phyloP scores from a whole-genome alignment of 2,888 invertebrate species.

The Trichogramma evanescens region DNA sequence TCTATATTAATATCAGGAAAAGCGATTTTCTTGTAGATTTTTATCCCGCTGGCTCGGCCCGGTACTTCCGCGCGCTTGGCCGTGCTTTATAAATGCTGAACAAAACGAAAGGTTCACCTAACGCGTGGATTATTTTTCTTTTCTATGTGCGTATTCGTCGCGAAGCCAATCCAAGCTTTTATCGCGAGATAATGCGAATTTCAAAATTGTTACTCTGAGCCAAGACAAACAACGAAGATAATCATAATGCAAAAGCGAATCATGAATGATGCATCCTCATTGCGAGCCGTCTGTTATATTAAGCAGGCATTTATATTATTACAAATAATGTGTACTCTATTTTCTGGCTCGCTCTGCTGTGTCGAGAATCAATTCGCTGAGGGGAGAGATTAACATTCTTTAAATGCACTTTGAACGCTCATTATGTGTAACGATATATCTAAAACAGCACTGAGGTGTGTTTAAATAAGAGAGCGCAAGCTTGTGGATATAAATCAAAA shows the following conservation, averaged over 20 bases:
- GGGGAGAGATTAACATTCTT: too few relatives aligned
- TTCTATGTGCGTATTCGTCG: slow-evolving; percentile 6
- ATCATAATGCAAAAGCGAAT: background rate
- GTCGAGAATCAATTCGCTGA: too few relatives aligned
- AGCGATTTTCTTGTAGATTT: slow-evolving; percentile 20
- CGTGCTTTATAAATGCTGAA: slow-evolving; percentile 3
- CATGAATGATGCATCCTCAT: too few relatives aligned
- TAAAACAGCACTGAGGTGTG: too few relatives aligned
- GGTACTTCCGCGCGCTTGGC: slow-evolving; percentile 4
- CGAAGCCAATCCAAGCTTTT: slow-evolving; percentile 17
- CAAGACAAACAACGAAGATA: slow-evolving; percentile 18
- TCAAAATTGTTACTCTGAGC: slow-evolving; percentile 15
- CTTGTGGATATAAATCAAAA: too few relatives aligned
- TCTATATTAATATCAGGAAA: slow-evolving; percentile 22
- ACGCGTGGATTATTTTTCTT: slow-evolving; percentile 9
- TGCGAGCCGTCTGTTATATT: background rate
- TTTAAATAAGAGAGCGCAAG: too few relatives aligned
- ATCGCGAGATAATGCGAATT: slow-evolving; percentile 13
- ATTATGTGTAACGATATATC: too few relatives aligned
- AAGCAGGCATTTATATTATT: slow-evolving; percentile 11
- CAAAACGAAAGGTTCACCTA: slow-evolving; percentile 11
- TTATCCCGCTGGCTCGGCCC: slow-evolving; percentile 3
- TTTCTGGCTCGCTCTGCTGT: background rate
- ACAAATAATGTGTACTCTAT: slow-evolving; percentile 12
- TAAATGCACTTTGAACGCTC: too few relatives aligned